A percentile compares a stretch with the other conserved stretches of the same genome.
Conservation (phyloP, 2,888 invertebrate genomes). For the Drosophila falleni region DNA sequence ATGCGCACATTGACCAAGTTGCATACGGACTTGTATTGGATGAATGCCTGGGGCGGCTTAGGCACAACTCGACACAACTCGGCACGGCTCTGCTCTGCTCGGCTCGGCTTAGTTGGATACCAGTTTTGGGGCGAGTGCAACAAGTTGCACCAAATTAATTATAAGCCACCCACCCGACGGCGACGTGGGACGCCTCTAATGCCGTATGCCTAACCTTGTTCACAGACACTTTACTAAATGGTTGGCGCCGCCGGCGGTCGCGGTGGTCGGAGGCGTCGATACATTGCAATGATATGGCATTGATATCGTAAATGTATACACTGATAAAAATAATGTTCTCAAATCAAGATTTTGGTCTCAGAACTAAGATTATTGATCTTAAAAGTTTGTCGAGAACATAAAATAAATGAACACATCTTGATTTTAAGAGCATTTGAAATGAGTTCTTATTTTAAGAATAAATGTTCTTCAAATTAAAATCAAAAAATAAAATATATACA, state of each 20-base stretch:
- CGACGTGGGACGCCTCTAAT: conserved; percentile 69
- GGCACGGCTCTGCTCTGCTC: not conserved
- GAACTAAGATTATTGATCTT: no score
- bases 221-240: conserved; percentile 73
- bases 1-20: conserved; percentile 76
- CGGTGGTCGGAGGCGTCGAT: conserved; percentile 20
- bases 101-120: conserved; percentile 25
- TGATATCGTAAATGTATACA: conserved; percentile 31
- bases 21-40: conserved; percentile 21
- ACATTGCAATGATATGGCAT: conserved; percentile 37
- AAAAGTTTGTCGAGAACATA: no score
- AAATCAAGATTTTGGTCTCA: no score
- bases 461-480: no score
- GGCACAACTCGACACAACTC: conserved; percentile 17
- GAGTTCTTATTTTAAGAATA: no score
- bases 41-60: conserved; percentile 31
- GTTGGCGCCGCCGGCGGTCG: conserved; percentile 39
- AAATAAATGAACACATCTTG: no score
- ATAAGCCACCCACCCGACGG: conserved; percentile 76
- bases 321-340: no score
- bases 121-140: conserved; percentile 59
- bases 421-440: no score
- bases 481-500: no score
- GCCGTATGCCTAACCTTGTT: conserved; percentile 74
- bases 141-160: conserved; percentile 80